Conservation (phyloP, 1,140 invertebrate species). For the Drosophila tropicalis region DNA sequence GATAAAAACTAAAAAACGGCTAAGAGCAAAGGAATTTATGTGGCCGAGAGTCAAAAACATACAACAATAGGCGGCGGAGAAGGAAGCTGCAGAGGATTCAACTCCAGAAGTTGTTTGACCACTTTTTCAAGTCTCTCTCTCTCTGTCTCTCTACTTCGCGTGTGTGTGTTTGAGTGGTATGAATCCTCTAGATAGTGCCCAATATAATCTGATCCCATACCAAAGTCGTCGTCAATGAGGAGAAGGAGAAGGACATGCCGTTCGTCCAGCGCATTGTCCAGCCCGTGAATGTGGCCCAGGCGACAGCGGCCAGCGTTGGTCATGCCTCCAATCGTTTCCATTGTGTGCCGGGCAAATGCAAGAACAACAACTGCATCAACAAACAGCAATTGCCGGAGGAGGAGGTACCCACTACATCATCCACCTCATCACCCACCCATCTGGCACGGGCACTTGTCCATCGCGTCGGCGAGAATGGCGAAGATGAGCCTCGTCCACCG, state of each 20-base stretch:
- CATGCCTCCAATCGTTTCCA: constrained; percentile 65
- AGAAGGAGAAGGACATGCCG: constrained; percentile 85
- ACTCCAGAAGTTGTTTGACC: constrained; percentile 77
- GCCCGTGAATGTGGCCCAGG: constrained; percentile 88
- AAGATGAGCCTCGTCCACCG: constrained; percentile 54
- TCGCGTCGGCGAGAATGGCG: constrained; percentile 31
- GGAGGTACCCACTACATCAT: constrained; percentile 12
- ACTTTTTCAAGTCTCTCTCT: constrained; percentile 47
- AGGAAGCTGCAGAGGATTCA: constrained; percentile 63
- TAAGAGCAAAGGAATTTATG: constrained; percentile 68
- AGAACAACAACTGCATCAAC: constrained; percentile 81
- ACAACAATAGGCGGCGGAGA: constrained; percentile 66
- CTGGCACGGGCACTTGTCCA: constrained; percentile 53
- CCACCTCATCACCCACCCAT: constrained; percentile 37
- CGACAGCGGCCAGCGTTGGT: constrained; percentile 84
- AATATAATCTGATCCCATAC: constrained; percentile 9
- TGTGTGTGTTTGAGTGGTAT: constrained; percentile 11
- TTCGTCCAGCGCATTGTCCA: constrained; percentile 89
- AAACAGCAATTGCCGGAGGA: constrained; percentile 38
- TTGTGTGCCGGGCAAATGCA: constrained; percentile 74
- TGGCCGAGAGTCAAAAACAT: constrained; percentile 49
- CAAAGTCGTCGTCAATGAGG: constrained; percentile 34
- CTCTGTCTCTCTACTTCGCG: not conserved
- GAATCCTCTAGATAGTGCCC: constrained; percentile 20
- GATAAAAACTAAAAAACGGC: constrained; percentile 30